These are phyloP conservation scores for Diglossa cyanea DNA, from an alignment of 2,797 vertebrate species.

Conservation along the genomic window DNA sequence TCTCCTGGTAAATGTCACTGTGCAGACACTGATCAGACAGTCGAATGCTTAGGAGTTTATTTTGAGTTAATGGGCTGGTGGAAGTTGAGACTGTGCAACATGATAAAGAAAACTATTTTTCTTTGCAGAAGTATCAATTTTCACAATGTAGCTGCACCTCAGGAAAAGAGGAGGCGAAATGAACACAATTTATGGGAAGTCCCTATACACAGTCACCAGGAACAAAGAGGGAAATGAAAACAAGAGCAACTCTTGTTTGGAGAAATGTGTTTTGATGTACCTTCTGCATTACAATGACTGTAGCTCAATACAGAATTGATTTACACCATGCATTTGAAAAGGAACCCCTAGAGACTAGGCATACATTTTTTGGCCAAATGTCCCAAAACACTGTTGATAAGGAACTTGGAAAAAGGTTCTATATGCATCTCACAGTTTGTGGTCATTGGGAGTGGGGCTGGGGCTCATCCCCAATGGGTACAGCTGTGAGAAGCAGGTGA, in stretches of 20 bases:
- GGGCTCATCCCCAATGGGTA: neutral
- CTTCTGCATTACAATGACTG: neutral
- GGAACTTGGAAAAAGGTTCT: neutral
- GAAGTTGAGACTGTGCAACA: neutral
- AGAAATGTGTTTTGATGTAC: neutral
- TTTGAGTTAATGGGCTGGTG: slow-evolving; percentile 27
- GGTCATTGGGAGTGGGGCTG: neutral
- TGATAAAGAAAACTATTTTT: neutral
- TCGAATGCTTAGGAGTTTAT: slow-evolving; percentile 36
- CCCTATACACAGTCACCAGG: neutral
- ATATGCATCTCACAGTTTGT: neutral
- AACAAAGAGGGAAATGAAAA: neutral
- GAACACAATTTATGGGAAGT: neutral
- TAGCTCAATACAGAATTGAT: neutral
- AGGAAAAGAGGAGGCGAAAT: neutral
- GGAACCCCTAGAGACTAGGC: neutral
- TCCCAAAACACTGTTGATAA: neutral
- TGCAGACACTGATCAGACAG: slow-evolving; percentile 37
- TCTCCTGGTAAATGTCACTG: slow-evolving; percentile 32
- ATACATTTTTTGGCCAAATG: neutral
- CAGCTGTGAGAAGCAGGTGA: neutral
- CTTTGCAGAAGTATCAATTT: slow-evolving; percentile 25
- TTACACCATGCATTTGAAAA: neutral
- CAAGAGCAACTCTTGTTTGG: neutral
- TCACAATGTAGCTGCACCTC: neutral